Conservation (phyloP, 2,113 vertebrate genomes). For the Stegastes partitus region DNA sequence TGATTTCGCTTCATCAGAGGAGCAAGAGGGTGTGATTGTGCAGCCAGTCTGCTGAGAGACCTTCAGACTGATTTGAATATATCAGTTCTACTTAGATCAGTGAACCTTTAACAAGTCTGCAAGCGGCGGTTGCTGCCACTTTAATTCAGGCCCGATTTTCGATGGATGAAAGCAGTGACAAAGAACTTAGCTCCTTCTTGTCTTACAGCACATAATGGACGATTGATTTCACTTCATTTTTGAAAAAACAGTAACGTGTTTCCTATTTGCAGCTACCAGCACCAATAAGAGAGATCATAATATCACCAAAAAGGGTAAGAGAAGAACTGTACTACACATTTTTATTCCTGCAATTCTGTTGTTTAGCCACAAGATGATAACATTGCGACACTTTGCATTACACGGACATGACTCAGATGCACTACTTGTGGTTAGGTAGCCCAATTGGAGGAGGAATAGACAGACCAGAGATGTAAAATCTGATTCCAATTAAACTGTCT, state of each 20-base stretch:
- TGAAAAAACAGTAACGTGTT: not conserved
- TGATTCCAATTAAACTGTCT: not conserved
- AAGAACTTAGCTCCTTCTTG: not conserved
- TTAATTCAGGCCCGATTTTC: conserved; percentile 31
- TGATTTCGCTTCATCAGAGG: conserved; percentile 16
- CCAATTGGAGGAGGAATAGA: not conserved
- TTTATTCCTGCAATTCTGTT: conserved; percentile 57
- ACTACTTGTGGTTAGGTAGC: not conserved
- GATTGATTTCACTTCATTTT: too few relatives aligned
- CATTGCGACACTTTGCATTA: conserved; percentile 43
- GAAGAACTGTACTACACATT: not conserved
- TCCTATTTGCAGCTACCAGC: conserved; percentile 86
- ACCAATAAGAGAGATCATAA: conserved; percentile 92
- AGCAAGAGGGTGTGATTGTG: not conserved
- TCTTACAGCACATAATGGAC: not conserved
- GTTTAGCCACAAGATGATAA: conserved; percentile 79
- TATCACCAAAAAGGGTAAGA: conserved; percentile 95
- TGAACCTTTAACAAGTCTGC: conserved; percentile 5
- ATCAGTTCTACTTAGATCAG: conserved; percentile 9
- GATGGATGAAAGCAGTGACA: conserved; percentile 9
- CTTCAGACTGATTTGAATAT: conserved; percentile 9
- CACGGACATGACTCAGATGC: not conserved
- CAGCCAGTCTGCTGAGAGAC: conserved; percentile 6
- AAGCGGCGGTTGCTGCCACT: not conserved
- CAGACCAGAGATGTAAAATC: not conserved